Conservation (phyloP, 2,797 vertebrate species). For the Rhynchotus rufescens region DNA sequence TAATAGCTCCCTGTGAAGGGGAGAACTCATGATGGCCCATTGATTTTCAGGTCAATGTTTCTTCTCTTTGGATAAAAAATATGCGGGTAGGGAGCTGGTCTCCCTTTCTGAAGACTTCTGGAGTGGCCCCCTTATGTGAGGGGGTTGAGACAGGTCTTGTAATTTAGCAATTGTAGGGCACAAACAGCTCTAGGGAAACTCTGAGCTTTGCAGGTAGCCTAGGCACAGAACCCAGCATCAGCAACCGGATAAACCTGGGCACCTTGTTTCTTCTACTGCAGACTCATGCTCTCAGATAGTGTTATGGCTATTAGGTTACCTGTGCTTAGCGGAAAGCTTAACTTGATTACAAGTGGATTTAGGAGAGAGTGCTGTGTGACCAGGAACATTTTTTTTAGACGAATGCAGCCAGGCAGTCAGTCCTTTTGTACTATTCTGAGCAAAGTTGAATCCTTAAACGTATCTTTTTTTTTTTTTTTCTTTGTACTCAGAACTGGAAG, state of each 20-base stretch:
- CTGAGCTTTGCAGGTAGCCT: not conserved
- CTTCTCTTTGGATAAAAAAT: not conserved
- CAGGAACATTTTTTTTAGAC: not conserved
- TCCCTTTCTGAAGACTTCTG: not conserved
- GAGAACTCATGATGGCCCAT: not conserved
- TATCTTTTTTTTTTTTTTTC: not conserved
- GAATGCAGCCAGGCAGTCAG: not conserved
- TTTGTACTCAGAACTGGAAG: not conserved
- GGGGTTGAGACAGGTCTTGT: not conserved
- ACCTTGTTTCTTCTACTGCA: not conserved
- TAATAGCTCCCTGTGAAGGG: not conserved
- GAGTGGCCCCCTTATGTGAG: not conserved
- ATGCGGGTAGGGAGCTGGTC: not conserved
- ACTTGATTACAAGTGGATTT: not conserved
- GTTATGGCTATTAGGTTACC: not conserved
- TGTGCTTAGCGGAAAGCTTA: not conserved
- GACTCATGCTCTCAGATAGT: not conserved
- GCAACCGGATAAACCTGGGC: not conserved
- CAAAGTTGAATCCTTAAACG: not conserved
- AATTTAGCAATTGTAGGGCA: not conserved
- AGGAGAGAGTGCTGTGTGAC: not conserved
- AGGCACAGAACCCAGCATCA: not conserved
- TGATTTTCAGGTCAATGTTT: not conserved
- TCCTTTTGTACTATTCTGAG: not conserved
- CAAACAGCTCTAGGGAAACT: not conserved